Evolutionary conservation across 2,888 invertebrate species (phyloP), one percentile per base, ranked within the genome.

Genomic region (Drosophila quinaria): DNA sequence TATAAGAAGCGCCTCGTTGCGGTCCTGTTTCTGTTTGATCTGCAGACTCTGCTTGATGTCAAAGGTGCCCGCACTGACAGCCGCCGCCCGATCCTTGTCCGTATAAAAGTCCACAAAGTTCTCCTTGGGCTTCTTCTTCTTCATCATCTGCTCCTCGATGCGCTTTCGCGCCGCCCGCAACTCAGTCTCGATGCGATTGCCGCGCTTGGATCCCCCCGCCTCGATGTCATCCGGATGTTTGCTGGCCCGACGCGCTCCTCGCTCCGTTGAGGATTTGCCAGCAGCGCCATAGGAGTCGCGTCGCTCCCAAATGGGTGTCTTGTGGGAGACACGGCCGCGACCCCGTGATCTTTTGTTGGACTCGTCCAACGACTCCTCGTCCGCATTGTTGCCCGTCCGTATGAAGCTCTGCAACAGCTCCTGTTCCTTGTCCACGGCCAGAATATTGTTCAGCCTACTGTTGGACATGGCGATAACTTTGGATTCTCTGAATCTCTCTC

Each of bases 1-100:
- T 69, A 97, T 94, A 80, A 96, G 95, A 51, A 97, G 91, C 0
- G 95, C 94, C 80, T 94, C 95, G 81, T 95, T 95, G 29, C 96
- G 94, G 89, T 97, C 97, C 72, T 96, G 95, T 78, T 96, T 95
- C 81, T 96, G 94, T 90, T 97, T 97, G 81, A 96, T 93, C 89
- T 95, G 96, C 74, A 97, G 92, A 37, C 96, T 97, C 78, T 96
- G 96, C 90, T 98, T 98, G 72, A 98, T 97, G 90, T 98, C 97
- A 72, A 95, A 95, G n/a, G 95, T 96, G 1, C 93, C 93, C 3
- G 92, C 94, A 87, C 97, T 96, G 15, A 97, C 97, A 0, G 97
- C 97, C 0, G 98, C 97, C 0, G 97, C 98, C 6, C 98, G 94
- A 91, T 97, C 97, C 90, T 98, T 98, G 91, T 98, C 98, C 19